phyloP scores from a whole-genome alignment of 2,797 vertebrate species.

The Percopsis omiscomaycus region DNA sequence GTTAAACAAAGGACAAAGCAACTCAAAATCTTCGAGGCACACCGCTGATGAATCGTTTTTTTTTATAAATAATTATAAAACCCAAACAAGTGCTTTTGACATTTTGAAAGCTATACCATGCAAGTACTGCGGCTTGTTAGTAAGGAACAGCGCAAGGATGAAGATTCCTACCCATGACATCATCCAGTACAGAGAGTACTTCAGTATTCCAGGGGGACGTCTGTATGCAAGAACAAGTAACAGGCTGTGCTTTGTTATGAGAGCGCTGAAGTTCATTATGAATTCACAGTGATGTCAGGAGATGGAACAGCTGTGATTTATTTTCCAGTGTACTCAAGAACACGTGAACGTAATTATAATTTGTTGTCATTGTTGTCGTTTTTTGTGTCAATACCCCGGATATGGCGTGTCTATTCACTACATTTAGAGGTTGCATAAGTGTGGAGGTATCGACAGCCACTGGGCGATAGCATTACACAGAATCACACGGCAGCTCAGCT shows the following conservation, averaged over 20 bases:
- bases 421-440: too few relatives aligned
- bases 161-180: not conserved
- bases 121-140: not conserved
- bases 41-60: constrained; percentile 4
- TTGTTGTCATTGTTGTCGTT: too few relatives aligned
- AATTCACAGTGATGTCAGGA: not conserved
- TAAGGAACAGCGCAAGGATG: not conserved
- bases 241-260: not conserved
- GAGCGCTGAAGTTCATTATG: not conserved
- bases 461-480: too few relatives aligned
- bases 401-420: too few relatives aligned
- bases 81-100: not conserved
- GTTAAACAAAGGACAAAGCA: constrained; percentile 7
- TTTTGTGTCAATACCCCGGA: too few relatives aligned
- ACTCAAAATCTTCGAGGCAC: constrained; percentile 10
- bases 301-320: not conserved
- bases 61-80: not conserved
- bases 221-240: constrained; percentile 1
- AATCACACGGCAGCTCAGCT: constrained; percentile 8
- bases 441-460: too few relatives aligned
- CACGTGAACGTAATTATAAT: too few relatives aligned
- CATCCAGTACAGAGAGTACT: constrained; percentile 1
- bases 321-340: not conserved
- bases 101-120: constrained; percentile 3
- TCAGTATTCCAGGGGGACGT: not conserved